Evolutionary conservation across 2,797 vertebrate species (phyloP).

Genomic region (Rhinogobio ventralis): DNA sequence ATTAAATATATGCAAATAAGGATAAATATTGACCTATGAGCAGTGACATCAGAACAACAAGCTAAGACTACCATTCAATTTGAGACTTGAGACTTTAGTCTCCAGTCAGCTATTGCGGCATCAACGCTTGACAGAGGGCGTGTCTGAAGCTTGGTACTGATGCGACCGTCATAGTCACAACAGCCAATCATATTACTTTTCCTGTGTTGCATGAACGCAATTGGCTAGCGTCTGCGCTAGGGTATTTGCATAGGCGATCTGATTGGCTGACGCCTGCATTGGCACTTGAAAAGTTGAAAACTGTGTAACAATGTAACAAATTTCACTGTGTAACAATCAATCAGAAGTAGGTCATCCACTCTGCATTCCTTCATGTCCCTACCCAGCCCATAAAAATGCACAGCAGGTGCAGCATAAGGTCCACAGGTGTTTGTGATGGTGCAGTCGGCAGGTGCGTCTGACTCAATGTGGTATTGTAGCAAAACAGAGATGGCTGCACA

Average conservation of each 20-base stretch:
- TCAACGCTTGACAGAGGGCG: no score
- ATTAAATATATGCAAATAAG: background rate
- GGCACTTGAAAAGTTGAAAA: no score
- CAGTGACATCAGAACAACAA: background rate
- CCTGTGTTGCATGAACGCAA: no score
- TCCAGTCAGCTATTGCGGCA: background rate
- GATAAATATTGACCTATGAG: background rate
- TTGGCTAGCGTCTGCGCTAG: no score
- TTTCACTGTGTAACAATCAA: background rate
- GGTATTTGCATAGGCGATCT: no score
- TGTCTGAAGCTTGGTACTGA: no score
- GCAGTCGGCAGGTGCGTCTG: slow-evolving; percentile 47
- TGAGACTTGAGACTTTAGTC: background rate
- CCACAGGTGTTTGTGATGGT: slow-evolving; percentile 40
- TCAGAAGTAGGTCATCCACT: background rate
- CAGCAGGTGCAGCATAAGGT: slow-evolving; percentile 53
- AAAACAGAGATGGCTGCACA: slow-evolving; percentile 49
- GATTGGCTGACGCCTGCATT: no score
- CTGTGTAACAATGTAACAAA: background rate
- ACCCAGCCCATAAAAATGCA: slow-evolving; percentile 24
- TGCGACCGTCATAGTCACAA: no score
- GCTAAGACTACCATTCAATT: background rate
- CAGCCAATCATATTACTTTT: no score
- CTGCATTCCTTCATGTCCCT: slow-evolving; percentile 32
- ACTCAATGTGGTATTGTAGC: slow-evolving; percentile 48